Base-by-base conservation (phyloP, 2,888 invertebrate genomes). In the Phalangium opilio region DNA sequence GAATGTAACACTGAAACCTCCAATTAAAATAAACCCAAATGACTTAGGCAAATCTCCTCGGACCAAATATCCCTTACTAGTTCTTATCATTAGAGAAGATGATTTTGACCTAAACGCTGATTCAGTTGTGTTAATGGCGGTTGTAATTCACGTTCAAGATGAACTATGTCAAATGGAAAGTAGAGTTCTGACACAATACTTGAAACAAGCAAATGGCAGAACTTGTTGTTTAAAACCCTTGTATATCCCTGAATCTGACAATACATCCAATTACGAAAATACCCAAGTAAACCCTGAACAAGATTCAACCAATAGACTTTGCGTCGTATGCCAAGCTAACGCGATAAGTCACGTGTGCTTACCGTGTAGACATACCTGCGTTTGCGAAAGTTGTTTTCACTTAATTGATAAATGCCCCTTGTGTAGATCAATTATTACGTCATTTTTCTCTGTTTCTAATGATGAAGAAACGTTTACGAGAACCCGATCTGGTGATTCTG, bases 301-400 rank as follows among this genome's bases (percentile, higher is more conserved):
- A 27, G 43, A 42, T 12, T 40, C 20, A 12, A n/a, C n/a, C 12
- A n/a, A 36, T 41, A 41, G 42, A 17, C 21, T 77, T 3, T 86
- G 86, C 69, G 81, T 84, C 53, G 85, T 86, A 58, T 87, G 87
- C 68, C 82, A 84, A 60, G 76, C 76, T 59, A 78, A 75, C 61
- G 80, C 80, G 17, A 71, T 85, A 45, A 81, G 82, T 1, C 73
- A 83, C 55, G 86, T 83, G 34, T 68, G 87, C 47, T 70, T 87
- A 60, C 86, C 86, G 1, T 87, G 86, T 70, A 64, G 83, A 15
- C 86, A 87, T 67, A 83, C 85, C 3, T 86, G 86, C 60, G 77
- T 85, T 34, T 87, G 87, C 65, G 78, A 79, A 19, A 72, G 77
- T 41, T 87, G 86, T 63, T 79, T 85, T 61, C 75, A 77, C 41